Evolutionary conservation across 2,113 vertebrate species (phyloP).

Genomic region (Semnornis frantzii): DNA sequence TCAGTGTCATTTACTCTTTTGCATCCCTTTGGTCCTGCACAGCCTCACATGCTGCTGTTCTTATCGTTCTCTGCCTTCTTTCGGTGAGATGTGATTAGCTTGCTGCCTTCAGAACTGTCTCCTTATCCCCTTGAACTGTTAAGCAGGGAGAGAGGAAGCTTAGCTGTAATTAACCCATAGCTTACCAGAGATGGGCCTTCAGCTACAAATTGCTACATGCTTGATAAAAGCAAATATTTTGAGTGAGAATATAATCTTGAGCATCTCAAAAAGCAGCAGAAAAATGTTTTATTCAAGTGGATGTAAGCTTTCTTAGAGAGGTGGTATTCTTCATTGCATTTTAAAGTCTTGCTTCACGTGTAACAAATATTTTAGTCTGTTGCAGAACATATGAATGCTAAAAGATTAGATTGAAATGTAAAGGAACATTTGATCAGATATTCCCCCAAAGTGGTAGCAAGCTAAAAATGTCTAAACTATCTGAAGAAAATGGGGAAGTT

Average conservation of each 20-base stretch:
- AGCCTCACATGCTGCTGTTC: background rate
- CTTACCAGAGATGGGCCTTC: background rate
- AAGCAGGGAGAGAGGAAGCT: background rate
- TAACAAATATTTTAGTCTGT: background rate
- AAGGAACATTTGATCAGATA: background rate
- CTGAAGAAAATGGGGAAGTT: background rate
- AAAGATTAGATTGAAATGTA: background rate
- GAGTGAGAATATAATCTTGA: background rate
- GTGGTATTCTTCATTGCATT: background rate
- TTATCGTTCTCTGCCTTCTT: background rate
- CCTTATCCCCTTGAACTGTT: background rate
- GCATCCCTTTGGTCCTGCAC: background rate
- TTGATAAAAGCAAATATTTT: background rate
- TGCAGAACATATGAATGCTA: background rate
- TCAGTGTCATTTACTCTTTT: background rate
- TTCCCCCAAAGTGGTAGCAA: background rate
- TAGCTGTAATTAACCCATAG: conserved; percentile 6
- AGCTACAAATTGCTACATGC: accelerated
- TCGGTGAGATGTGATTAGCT: background rate
- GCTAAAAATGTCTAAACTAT: background rate
- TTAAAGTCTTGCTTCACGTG: background rate
- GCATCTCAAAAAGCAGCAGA: background rate
- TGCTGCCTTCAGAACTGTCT: conserved; percentile 6
- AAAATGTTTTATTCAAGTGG: background rate
- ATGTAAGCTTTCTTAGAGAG: background rate